These are phyloP conservation scores for Vombatus ursinus DNA, from an alignment of 2,113 vertebrate genomes.

Conservation along the genomic window DNA sequence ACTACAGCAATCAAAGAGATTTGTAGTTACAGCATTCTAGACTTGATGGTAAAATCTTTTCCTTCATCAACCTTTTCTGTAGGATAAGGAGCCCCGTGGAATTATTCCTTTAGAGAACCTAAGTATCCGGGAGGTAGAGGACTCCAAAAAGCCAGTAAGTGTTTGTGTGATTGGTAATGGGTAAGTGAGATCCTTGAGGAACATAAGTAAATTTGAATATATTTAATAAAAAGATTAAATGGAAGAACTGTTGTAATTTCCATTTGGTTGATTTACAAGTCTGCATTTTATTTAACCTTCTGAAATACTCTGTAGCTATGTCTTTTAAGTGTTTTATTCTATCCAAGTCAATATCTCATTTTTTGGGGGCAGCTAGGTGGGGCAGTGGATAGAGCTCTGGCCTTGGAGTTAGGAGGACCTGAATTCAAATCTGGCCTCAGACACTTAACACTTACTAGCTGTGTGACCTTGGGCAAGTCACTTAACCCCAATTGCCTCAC, in stretches of 20 bases:
- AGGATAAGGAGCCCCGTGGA: constrained; percentile 98
- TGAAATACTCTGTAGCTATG: neutral
- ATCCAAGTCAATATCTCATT: rapidly evolving
- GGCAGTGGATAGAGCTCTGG: too few relatives aligned
- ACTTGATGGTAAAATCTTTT: neutral
- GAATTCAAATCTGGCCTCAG: too few relatives aligned
- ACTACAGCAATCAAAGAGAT: rapidly evolving
- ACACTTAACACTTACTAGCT: too few relatives aligned
- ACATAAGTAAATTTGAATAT: neutral
- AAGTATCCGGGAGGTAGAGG: constrained; percentile 97
- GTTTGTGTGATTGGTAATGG: rapidly evolving
- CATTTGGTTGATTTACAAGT: neutral
- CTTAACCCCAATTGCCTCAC: too few relatives aligned
- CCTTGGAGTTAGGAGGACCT: too few relatives aligned
- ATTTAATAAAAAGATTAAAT: neutral
- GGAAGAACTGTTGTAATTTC: rapidly evolving
- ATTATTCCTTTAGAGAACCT: constrained; percentile 98
- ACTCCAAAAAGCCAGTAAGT: constrained; percentile 96
- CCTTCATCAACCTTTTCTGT: neutral
- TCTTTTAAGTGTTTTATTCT: neutral
- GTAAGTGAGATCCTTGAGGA: neutral
- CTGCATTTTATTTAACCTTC: neutral
- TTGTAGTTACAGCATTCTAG: rapidly evolving
- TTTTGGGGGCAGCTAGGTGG: too few relatives aligned
- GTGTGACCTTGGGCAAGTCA: too few relatives aligned